These are phyloP conservation scores for human DNA, from an alignment of 2,113 vertebrate species.

Conservation along the genomic window GRCh38 chr2:55573501-55574000, in stretches of 20 bases:
- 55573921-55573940: too few species aligned
- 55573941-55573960: too few species aligned
- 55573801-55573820: conserved; percentile 38
- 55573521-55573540: background rate
- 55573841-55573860: background rate
- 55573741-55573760: conserved; percentile 97
- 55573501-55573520: conserved; percentile 24
- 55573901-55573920: too few species aligned
- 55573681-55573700: conserved; percentile 99
- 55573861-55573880: background rate
- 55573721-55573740: conserved; percentile 97
- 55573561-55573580: background rate
- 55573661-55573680: conserved; percentile 97
- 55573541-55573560: background rate
- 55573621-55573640: conserved; percentile 98
- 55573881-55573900: too few species aligned
- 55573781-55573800: conserved; percentile 57
- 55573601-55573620: conserved; percentile 89
- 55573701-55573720: conserved; percentile 98
- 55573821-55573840: conserved; percentile 33
- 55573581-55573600: conserved; percentile 48
- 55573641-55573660: conserved; percentile 98
- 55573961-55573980: too few species aligned
- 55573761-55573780: conserved; percentile 99
- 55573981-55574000: too few species aligned